phyloP scores from a whole-genome alignment of 2,888 invertebrate species.

The Lamellibrachia columna region DNA sequence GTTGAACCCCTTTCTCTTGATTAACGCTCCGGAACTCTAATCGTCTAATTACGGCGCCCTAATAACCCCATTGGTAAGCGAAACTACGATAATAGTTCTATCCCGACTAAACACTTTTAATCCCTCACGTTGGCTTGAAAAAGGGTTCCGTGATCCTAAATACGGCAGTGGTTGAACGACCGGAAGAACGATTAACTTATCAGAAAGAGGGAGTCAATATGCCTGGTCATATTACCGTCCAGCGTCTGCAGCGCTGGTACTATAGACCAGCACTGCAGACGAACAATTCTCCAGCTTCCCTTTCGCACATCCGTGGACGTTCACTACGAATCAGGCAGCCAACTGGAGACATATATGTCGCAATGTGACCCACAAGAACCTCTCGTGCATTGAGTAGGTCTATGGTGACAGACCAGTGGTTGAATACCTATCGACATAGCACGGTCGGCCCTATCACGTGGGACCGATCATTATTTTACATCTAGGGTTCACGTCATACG shows the following conservation, averaged over 20 bases:
- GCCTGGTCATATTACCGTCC: background rate
- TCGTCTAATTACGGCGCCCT: background rate
- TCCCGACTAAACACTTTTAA: background rate
- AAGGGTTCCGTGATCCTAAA: background rate
- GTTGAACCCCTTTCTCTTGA: too few species aligned
- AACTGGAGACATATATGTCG: background rate
- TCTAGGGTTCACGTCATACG: too few species aligned
- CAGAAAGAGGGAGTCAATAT: background rate
- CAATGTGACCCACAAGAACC: background rate
- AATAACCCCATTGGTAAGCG: background rate
- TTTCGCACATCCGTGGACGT: background rate
- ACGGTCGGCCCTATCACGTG: background rate
- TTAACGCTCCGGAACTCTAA: too few species aligned
- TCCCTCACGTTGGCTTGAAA: background rate
- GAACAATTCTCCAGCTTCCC: background rate
- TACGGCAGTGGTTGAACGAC: background rate
- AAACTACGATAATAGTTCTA: background rate
- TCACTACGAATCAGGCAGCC: background rate
- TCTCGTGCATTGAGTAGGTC: background rate
- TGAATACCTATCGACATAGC: background rate
- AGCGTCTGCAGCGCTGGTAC: background rate
- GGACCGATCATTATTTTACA: too few species aligned
- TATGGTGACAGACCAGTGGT: background rate
- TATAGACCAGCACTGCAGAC: background rate
- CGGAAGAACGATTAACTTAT: constrained; percentile 7